Evolutionary conservation across 2,113 vertebrate genomes (phyloP).

Genomic region (Archocentrus centrarchus): DNA sequence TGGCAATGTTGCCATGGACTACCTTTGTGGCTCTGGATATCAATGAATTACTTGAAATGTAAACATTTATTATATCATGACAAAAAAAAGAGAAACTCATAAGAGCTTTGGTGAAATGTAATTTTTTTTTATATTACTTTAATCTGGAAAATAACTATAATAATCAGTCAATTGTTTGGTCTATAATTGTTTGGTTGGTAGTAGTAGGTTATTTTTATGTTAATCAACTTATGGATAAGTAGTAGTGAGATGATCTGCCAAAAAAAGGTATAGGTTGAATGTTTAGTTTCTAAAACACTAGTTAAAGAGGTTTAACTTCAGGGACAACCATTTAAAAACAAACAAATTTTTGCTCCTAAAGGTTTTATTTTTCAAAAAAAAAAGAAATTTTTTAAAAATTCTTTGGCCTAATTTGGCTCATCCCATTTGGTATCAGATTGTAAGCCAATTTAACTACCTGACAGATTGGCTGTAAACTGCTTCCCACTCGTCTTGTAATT

Average conservation of each 20-base stretch:
- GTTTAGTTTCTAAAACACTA: background rate
- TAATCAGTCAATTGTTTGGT: no score
- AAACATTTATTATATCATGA: background rate
- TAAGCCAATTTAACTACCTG: constrained; percentile 19
- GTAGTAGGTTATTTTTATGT: no score
- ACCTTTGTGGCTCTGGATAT: background rate
- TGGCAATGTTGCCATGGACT: background rate
- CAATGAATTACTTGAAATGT: background rate
- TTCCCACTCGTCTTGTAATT: background rate
- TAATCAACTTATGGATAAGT: no score
- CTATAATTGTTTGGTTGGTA: no score
- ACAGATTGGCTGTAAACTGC: constrained; percentile 6
- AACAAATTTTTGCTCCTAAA: background rate
- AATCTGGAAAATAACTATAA: no score
- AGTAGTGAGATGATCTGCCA: background rate
- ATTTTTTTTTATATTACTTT: no score
- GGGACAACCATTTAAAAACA: accelerated
- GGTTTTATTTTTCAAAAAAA: background rate
- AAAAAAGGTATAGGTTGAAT: background rate
- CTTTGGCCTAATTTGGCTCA: background rate
- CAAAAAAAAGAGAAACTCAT: background rate
- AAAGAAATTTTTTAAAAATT: no score
- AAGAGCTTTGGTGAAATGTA: background rate
- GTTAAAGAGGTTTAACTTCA: background rate
- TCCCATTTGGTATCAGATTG: constrained; percentile 15